Evolutionary conservation across 2,797 vertebrate genomes (phyloP).

Genomic region (Odontamblyopus rebecca): DNA sequence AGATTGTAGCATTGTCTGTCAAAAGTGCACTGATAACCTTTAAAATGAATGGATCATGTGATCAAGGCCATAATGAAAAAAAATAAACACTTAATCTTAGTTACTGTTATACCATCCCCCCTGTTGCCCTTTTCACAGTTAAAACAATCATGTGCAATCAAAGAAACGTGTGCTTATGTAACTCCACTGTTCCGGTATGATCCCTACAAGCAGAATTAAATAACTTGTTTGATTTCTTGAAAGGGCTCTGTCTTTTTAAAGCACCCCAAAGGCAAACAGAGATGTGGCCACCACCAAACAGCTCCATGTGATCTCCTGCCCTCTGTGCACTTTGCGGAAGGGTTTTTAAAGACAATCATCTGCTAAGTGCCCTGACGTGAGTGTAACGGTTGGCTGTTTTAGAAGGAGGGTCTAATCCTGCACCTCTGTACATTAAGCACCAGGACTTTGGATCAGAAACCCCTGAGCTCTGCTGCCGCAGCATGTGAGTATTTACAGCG

Average conservation of each 20-base stretch:
- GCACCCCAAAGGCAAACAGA: background rate
- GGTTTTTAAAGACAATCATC: constrained; percentile 27
- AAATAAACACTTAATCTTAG: background rate
- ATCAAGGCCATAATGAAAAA: background rate
- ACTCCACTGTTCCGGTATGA: constrained; percentile 35
- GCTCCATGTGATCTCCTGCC: constrained; percentile 32
- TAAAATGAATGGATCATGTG: background rate
- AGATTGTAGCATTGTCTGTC: background rate
- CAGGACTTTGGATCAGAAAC: constrained; percentile 61
- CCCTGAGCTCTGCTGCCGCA: constrained; percentile 21
- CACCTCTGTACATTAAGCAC: constrained; percentile 10
- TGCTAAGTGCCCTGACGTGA: constrained; percentile 25
- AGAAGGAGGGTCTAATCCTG: constrained; percentile 42
- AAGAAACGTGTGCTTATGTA: constrained; percentile 12
- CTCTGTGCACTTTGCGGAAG: background rate
- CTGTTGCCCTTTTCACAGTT: background rate
- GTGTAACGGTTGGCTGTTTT: constrained; percentile 50
- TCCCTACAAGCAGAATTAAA: constrained; percentile 51
- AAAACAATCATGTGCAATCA: background rate
- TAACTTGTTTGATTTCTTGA: constrained; percentile 25
- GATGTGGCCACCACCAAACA: background rate
- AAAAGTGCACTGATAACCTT: background rate
- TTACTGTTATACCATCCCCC: background rate
- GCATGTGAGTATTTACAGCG: constrained; percentile 61
- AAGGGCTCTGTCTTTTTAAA: constrained; percentile 3